Conservation (phyloP, 2,113 vertebrate species). For the Illadopsis cleaveri region DNA sequence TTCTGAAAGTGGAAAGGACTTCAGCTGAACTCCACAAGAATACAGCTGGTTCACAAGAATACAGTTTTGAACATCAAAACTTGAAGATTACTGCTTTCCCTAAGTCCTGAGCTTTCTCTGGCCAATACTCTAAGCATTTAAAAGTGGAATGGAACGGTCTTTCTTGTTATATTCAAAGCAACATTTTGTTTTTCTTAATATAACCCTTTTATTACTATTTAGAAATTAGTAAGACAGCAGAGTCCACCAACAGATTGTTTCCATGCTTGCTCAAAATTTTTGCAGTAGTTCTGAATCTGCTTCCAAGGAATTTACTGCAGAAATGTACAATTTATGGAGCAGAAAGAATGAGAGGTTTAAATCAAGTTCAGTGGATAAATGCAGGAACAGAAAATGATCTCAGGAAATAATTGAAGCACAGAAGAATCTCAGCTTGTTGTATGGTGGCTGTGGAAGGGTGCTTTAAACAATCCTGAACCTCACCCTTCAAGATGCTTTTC, state of each 20-base stretch:
- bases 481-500: not conserved
- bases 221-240: not conserved
- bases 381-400: not conserved
- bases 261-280: not conserved
- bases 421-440: not conserved
- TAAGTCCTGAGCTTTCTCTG: not conserved
- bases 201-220: not conserved
- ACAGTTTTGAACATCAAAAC: not conserved
- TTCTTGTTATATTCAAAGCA: not conserved
- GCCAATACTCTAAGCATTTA: not conserved
- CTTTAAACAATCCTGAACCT: not conserved
- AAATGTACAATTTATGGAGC: not conserved
- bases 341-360: not conserved
- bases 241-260: not conserved
- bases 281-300: not conserved
- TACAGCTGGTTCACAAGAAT: not conserved
- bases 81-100: not conserved
- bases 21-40: not conserved
- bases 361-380: not conserved
- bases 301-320: not conserved
- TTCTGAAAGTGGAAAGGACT: not conserved
- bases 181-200: not conserved
- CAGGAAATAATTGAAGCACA: not conserved
- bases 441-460: not conserved
- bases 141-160: not conserved